Evolutionary conservation across 2,888 invertebrate genomes (phyloP).

Genomic region (Mythimna loreyi): DNA sequence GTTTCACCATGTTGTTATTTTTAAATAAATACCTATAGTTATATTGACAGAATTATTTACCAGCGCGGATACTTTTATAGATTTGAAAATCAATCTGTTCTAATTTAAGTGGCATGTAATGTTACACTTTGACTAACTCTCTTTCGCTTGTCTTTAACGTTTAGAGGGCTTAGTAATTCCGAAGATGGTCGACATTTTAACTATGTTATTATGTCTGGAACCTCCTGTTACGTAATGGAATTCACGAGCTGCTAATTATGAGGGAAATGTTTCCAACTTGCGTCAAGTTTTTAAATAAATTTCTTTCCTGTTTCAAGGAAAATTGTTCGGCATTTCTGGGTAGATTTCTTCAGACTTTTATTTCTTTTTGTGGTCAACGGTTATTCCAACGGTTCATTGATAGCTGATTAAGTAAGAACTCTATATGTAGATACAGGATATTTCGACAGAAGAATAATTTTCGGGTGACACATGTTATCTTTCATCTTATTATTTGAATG

Average conservation of each 20-base stretch:
- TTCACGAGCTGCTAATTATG: neutral
- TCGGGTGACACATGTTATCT: too few relatives aligned
- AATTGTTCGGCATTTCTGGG: neutral
- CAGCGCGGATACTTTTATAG: too few relatives aligned
- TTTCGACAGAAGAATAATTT: neutral
- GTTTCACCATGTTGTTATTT: too few relatives aligned
- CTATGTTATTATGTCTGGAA: neutral
- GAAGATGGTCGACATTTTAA: neutral
- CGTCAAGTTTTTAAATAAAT: slow-evolving; percentile 11
- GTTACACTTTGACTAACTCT: too few relatives aligned
- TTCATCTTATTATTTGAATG: neutral
- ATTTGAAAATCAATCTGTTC: too few relatives aligned
- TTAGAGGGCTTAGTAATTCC: too few relatives aligned
- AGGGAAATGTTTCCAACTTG: neutral
- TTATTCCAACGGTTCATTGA: neutral
- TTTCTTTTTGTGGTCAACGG: neutral
- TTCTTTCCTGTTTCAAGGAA: neutral
- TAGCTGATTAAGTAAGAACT: neutral
- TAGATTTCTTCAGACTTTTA: neutral
- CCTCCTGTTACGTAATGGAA: neutral
- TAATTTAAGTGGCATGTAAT: too few relatives aligned
- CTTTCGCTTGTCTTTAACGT: too few relatives aligned
- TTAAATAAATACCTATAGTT: too few relatives aligned
- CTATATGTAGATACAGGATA: neutral
- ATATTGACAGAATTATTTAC: too few relatives aligned